Evolutionary conservation across 2,888 invertebrate genomes (phyloP), one percentile per base, ranked within the genome.

Genomic region (Tetragonisca angustula): DNA sequence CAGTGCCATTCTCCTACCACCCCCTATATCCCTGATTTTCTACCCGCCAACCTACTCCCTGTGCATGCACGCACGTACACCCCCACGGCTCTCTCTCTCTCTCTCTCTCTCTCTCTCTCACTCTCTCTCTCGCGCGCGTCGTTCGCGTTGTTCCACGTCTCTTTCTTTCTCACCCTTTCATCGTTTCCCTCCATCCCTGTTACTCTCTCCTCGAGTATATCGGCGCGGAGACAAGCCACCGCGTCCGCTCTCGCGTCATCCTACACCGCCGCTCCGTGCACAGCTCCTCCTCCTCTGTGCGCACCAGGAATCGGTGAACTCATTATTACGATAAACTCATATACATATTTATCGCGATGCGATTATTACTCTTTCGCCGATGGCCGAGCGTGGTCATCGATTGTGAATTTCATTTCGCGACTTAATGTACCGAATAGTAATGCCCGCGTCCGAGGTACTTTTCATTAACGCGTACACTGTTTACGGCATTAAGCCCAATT

Each of bases 351-450:
- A 92, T 92, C 87, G 90, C 91, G 87, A 88, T 89, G 87, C 90
- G 43, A 91, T 92, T 91, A 92, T 92, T 90, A 92, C 91, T 91
- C 92, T 92, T 92, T 91, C 89, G 90, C 88, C 89, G 87, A 88
- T 85, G 89, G 85, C 85, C 84, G 84, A 78, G 85, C 85, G 88
- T 87, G 90, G 91, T 93, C 92, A 93, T 92, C 92, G 92, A 93
- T 93, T 92, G 90, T 89, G 88, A 93, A 93, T 93, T 94, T 93
- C 92, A 93, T 93, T 93, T 93, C 90, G 91, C 91, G 91, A 93
- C 93, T 92, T 92, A 93, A 94, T 93, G 93, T 93, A 93, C 90
- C 92, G 93, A 92, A 93, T 93, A 93, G 93, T 93, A 92, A 92
- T 93, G 91, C 86, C 43, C 89, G 88, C 87, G 89, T 83, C 43